A percentile compares a stretch with the other conserved stretches of the same genome.
Conservation (phyloP, 37 sponge, comb jelly and placozoan genomes). For the Geodia barretti region DNA sequence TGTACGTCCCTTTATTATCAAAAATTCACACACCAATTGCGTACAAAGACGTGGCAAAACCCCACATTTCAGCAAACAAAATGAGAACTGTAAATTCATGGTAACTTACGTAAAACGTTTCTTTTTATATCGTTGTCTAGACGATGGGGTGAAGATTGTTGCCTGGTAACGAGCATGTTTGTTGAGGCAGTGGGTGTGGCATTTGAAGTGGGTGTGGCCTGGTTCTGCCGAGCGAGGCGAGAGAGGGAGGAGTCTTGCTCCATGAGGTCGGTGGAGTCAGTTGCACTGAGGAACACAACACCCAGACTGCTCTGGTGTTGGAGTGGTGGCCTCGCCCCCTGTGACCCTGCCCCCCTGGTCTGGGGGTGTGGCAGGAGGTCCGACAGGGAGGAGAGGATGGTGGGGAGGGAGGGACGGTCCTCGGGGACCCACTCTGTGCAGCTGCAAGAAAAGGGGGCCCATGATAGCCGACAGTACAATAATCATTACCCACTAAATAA, state of each 20-base stretch:
- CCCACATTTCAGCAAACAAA: too few species aligned
- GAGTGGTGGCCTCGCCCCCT: neutral
- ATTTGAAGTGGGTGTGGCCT: neutral
- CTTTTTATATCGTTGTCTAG: too few species aligned
- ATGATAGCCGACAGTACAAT: neutral
- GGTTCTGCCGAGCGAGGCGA: neutral
- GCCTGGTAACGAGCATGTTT: too few species aligned
- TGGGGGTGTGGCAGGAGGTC: slow-evolving; percentile 15
- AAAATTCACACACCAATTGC: too few species aligned
- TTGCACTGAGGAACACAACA: slow-evolving; percentile 30
- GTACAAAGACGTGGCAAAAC: too few species aligned
- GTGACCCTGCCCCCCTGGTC: neutral
- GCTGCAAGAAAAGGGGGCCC: slow-evolving; percentile 5
- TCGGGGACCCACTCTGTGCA: slow-evolving; percentile 57
- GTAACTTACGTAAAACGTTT: too few species aligned
- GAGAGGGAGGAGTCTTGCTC: neutral
- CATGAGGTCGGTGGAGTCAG: slow-evolving; percentile 3
- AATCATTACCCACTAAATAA: neutral
- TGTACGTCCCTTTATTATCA: too few species aligned
- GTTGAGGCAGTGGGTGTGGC: neutral
- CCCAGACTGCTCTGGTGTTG: slow-evolving; percentile 8
- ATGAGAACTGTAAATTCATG: too few species aligned
- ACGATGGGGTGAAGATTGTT: too few species aligned
- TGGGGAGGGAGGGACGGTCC: slow-evolving; percentile 31
- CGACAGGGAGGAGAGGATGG: slow-evolving; percentile 20